Percentiles rank a stretch among this genome's conserved stretches.
Conservation (phyloP, 2,888 invertebrate genomes). For the Agrotis segetum region DNA sequence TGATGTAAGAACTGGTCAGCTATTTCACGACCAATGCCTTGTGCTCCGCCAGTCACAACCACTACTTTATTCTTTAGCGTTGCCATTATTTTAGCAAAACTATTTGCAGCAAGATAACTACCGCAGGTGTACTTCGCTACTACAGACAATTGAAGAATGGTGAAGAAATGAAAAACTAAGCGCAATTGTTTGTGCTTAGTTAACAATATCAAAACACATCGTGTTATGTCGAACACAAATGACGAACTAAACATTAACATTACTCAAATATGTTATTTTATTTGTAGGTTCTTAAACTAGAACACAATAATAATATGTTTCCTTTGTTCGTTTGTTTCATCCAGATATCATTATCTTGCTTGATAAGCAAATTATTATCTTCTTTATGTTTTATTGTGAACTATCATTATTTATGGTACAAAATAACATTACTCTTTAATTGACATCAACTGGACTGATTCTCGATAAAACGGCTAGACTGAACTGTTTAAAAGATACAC, state of each 20-base stretch:
- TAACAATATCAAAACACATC: constrained; percentile 49
- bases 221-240: constrained; percentile 10
- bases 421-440: too few species aligned
- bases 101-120: background rate
- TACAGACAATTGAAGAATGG: background rate
- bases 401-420: background rate
- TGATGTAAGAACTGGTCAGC: constrained; percentile 83
- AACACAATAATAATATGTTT: background rate
- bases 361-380: too few species aligned
- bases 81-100: constrained; percentile 57
- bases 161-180: background rate
- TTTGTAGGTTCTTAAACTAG: background rate
- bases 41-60: constrained; percentile 89
- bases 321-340: background rate
- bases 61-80: constrained; percentile 66
- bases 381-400: background rate
- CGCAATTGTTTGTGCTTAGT: too few species aligned
- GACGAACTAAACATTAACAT: background rate
- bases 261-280: constrained; percentile 3
- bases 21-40: constrained; percentile 88
- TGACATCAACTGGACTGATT: too few species aligned
- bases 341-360: background rate
- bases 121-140: background rate
- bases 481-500: too few species aligned
- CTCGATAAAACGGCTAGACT: too few species aligned